Percentiles rank a stretch among this genome's conserved stretches.
Evolutionary conservation across 2,888 invertebrate genomes (phyloP).

Genomic region (Stenichneumon culpator): DNA sequence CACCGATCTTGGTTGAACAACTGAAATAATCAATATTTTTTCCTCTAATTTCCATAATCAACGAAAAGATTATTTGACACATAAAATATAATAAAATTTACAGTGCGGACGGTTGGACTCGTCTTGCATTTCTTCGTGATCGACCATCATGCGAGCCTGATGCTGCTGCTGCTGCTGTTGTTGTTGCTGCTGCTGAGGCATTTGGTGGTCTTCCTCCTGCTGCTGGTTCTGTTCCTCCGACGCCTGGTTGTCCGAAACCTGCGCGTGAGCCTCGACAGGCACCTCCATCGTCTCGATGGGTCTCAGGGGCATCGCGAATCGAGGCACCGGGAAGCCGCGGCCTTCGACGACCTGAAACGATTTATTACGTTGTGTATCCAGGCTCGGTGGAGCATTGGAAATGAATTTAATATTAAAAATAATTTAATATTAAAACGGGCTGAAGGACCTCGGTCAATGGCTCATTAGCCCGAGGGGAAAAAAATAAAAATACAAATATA

Average conservation of each 20-base stretch:
- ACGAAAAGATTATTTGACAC: background rate
- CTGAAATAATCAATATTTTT: constrained; percentile 86
- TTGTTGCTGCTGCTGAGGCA: constrained; percentile 76
- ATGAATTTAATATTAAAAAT: too few relatives aligned
- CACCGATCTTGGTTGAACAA: constrained; percentile 92
- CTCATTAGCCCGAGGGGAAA: too few relatives aligned
- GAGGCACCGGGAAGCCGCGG: constrained; percentile 79
- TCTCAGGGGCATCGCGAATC: constrained; percentile 78
- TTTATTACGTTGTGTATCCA: background rate
- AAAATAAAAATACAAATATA: too few relatives aligned
- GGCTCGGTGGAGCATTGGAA: too few relatives aligned
- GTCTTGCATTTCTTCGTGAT: constrained; percentile 86
- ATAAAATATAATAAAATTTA: constrained; percentile 85
- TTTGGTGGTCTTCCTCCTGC: constrained; percentile 75
- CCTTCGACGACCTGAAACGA: constrained; percentile 79
- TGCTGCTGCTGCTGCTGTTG: constrained; percentile 82
- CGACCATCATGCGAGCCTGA: constrained; percentile 81
- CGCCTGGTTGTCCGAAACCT: constrained; percentile 78
- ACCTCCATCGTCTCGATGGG: constrained; percentile 80
- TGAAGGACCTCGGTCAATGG: too few relatives aligned
- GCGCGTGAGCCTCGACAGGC: constrained; percentile 80
- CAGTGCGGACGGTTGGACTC: constrained; percentile 91
- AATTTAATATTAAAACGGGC: too few relatives aligned
- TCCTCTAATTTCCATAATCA: constrained; percentile 14
- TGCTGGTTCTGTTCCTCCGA: constrained; percentile 77